A percentile compares a stretch with the other conserved stretches of the same genome.
Evolutionary conservation across 2,797 vertebrate genomes (phyloP).

Genomic region (Chelon labrosus): DNA sequence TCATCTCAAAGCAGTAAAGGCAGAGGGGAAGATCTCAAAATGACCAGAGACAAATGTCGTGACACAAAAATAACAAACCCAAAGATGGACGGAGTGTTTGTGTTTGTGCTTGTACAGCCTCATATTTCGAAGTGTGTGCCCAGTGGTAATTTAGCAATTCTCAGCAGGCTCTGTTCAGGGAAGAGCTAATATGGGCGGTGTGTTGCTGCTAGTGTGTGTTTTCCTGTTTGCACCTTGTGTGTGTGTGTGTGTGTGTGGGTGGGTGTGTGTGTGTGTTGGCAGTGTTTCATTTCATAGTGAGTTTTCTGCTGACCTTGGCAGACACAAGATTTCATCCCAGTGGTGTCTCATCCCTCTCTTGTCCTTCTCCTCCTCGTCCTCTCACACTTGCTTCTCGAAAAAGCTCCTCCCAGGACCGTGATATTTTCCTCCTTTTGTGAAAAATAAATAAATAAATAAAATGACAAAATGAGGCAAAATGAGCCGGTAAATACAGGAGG

Average conservation of each 20-base stretch:
- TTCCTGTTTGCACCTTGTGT: constrained; percentile 26
- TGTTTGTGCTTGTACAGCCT: constrained; percentile 20
- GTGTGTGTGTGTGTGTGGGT: constrained; percentile 33
- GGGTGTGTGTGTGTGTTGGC: constrained; percentile 43
- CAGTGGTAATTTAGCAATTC: constrained; percentile 64
- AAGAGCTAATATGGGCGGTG: constrained; percentile 50
- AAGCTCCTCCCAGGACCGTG: constrained; percentile 39
- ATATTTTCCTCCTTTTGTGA: constrained; percentile 35
- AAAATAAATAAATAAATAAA: neutral
- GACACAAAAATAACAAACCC: constrained; percentile 16
- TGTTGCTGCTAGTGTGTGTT: constrained; percentile 24
- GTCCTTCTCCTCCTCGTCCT: constrained; percentile 32
- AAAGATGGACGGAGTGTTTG: neutral
- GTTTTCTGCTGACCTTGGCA: constrained; percentile 79
- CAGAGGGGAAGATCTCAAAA: constrained; percentile 25
- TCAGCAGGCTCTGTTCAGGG: constrained; percentile 70
- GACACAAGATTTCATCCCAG: constrained; percentile 60
- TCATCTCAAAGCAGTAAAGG: neutral
- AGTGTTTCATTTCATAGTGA: constrained; percentile 60
- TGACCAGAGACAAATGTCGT: constrained; percentile 18
- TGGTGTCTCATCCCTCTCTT: constrained; percentile 55
- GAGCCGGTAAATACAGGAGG: constrained; percentile 13
- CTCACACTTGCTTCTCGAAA: constrained; percentile 43
- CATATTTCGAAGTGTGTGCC: constrained; percentile 36
- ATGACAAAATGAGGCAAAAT: constrained; percentile 27